A percentile compares a stretch with the other conserved stretches of the same genome.
These are phyloP conservation scores for Rhabdomys pumilio DNA, from an alignment of 2,797 vertebrate species.

Conservation along the genomic window DNA sequence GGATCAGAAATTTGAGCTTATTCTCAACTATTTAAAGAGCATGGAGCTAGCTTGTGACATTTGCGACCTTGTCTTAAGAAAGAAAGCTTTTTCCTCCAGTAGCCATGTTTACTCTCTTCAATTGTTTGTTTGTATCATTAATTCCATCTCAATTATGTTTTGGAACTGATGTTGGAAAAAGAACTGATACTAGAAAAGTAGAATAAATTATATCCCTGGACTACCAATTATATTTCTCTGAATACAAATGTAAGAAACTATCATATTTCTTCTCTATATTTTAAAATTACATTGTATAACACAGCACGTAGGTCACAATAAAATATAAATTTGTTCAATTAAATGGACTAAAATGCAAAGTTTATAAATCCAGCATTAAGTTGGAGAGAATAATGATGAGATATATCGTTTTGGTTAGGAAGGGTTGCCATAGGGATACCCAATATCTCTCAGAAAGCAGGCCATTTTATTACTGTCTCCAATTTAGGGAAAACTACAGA, in stretches of 20 bases:
- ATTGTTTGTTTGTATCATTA: neutral
- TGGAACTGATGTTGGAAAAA: neutral
- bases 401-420: neutral
- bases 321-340: conserved; percentile 41
- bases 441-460: neutral
- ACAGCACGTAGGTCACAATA: neutral
- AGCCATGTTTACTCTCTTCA: neutral
- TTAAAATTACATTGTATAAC: conserved; percentile 40
- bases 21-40: neutral
- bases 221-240: conserved; percentile 8
- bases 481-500: neutral
- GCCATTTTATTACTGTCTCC: neutral
- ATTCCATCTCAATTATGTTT: neutral
- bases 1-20: neutral
- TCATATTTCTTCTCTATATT: neutral
- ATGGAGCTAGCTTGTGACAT: neutral
- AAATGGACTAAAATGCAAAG: neutral
- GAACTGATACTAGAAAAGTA: neutral
- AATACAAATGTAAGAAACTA: neutral
- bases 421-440: neutral
- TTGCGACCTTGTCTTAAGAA: neutral
- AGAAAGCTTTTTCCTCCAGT: neutral
- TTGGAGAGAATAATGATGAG: neutral
- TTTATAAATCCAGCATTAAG: conserved; percentile 6
- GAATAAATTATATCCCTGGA: neutral